Conservation (phyloP, 2,113 vertebrate species). For the Psittacus erithacus region DNA sequence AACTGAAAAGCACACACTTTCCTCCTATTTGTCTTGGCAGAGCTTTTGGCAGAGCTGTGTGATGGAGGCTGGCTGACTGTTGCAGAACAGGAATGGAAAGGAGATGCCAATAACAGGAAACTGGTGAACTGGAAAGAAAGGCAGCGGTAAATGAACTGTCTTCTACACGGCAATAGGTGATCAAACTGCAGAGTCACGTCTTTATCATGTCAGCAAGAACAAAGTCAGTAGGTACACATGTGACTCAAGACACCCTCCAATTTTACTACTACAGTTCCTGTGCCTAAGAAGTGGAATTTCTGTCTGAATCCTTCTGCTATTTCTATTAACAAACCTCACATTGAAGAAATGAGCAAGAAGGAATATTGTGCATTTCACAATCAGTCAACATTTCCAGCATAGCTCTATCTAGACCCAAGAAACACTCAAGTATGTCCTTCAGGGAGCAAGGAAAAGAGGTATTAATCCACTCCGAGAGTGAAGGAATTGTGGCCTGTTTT, state of each 20-base stretch:
- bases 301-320: neutral
- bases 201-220: neutral
- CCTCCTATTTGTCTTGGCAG: slow-evolving; percentile 54
- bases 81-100: slow-evolving; percentile 9
- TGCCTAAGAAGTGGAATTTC: neutral
- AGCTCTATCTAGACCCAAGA: neutral
- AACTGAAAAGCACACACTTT: neutral
- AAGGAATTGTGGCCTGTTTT: neutral
- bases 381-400: neutral
- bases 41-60: slow-evolving; percentile 42
- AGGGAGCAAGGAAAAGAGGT: neutral
- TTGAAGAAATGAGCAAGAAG: neutral
- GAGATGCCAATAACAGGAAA: slow-evolving; percentile 13
- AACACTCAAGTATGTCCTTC: neutral
- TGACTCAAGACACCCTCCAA: neutral
- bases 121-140: neutral
- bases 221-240: neutral
- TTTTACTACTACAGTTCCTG: neutral
- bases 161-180: neutral
- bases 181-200: neutral
- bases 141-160: neutral
- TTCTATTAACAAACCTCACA: neutral
- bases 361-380: neutral
- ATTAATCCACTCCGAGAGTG: neutral
- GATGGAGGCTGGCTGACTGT: slow-evolving; percentile 37